Conservation (phyloP, 2,888 invertebrate species). For the Pollenia angustigena region DNA sequence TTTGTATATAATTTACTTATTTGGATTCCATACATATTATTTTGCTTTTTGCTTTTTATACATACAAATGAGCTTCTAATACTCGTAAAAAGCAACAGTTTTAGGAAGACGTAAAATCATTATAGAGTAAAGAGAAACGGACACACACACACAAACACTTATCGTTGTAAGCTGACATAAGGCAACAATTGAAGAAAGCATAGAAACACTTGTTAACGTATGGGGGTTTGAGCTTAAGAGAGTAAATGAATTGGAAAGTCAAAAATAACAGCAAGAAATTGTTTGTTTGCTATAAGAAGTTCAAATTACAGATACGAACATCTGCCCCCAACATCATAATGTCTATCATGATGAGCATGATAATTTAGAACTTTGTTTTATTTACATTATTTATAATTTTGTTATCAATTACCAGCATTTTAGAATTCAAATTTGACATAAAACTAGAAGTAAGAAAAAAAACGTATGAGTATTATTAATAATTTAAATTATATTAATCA, state of each 20-base stretch:
- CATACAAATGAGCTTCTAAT: conserved; percentile 40
- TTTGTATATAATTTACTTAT: conserved; percentile 3
- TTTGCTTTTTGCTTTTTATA: neutral
- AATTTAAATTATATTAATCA: conserved; percentile 42
- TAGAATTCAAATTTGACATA: neutral
- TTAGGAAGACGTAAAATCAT: conserved; percentile 42
- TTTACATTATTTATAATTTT: conserved; percentile 1
- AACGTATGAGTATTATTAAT: conserved; percentile 37
- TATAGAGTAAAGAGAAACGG: conserved; percentile 14
- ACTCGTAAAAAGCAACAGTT: conserved; percentile 30
- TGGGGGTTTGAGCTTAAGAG: neutral
- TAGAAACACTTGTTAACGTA: conserved; percentile 21
- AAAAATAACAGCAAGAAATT: neutral
- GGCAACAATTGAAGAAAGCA: neutral
- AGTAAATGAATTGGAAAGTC: conserved; percentile 48
- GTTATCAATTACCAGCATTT: neutral
- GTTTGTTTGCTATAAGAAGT: neutral
- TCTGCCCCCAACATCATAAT: neutral
- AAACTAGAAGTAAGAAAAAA: neutral
- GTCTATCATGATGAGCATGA: neutral
- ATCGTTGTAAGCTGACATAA: neutral
- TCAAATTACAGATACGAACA: conserved; percentile 15
- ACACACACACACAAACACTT: neutral
- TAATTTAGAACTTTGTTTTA: neutral
- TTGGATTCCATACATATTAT: neutral